These are phyloP conservation scores for Parazoanthus atlanticus DNA, from an alignment of 92 coral and sea anemone species.

Conservation along the genomic window DNA sequence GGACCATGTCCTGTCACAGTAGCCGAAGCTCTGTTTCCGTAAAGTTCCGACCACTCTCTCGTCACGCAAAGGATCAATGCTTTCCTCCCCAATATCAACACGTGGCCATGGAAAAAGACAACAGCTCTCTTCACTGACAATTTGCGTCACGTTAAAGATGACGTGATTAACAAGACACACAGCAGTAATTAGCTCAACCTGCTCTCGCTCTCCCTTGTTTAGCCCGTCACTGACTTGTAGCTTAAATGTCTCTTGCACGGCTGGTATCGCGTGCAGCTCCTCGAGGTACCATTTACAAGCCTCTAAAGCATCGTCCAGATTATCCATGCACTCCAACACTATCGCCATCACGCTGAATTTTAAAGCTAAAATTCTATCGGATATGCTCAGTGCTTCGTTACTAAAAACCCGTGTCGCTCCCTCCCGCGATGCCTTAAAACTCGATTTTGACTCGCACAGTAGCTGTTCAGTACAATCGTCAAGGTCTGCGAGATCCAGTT, in stretches of 20 bases:
- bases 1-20: constrained; percentile 46
- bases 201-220: constrained; percentile 20
- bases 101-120: constrained; percentile 47
- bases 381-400: constrained; percentile 14
- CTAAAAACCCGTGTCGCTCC: constrained; percentile 22
- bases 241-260: constrained; percentile 23
- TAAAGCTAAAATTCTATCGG: constrained; percentile 34
- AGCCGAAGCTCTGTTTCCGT: constrained; percentile 35
- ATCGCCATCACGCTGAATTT: constrained; percentile 42
- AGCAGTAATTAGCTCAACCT: background rate
- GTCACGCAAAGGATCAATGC: constrained; percentile 52
- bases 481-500: background rate
- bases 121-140: constrained; percentile 24
- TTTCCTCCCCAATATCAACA: constrained; percentile 33
- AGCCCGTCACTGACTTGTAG: constrained; percentile 19
- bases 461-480: constrained; percentile 26
- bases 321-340: constrained; percentile 31
- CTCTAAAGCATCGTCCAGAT: constrained; percentile 15
- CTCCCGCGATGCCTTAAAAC: constrained; percentile 35
- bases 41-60: constrained; percentile 42
- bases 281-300: constrained; percentile 44
- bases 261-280: constrained; percentile 28
- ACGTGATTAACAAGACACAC: constrained; percentile 36
- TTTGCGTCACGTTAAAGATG: constrained; percentile 37
- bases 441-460: constrained; percentile 18